These are phyloP conservation scores for Sycophaga agraensis DNA, from an alignment of 1,140 invertebrate species.

Conservation along the genomic window DNA sequence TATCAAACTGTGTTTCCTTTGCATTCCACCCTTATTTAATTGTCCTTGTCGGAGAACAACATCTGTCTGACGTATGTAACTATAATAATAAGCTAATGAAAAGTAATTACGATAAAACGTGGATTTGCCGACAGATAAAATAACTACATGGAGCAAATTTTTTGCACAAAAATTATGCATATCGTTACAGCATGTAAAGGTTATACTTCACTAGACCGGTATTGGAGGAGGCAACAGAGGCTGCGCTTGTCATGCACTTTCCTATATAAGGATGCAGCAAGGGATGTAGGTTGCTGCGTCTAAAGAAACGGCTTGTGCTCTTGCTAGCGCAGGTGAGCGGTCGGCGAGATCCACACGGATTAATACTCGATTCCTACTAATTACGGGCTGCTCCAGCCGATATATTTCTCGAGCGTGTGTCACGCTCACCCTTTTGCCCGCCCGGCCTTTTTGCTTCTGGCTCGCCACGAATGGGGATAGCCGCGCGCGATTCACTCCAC, in stretches of 20 bases:
- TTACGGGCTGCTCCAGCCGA: constrained; percentile 38
- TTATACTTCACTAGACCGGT: no score
- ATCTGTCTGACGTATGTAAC: no score
- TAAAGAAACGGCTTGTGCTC: constrained; percentile 39
- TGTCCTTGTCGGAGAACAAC: no score
- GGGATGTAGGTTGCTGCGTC: constrained; percentile 5
- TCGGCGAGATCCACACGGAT: constrained; percentile 32
- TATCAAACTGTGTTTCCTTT: no score
- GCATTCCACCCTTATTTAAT: no score
- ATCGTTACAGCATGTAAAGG: no score
- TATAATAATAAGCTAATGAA: no score
- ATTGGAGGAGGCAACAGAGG: no score
- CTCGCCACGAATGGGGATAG: neutral
- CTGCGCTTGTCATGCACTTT: constrained; percentile 4
- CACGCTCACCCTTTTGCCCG: constrained; percentile 3
- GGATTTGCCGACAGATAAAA: no score
- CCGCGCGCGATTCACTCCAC: neutral
- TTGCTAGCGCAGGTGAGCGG: neutral
- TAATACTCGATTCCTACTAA: constrained; percentile 51
- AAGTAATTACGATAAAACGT: no score
- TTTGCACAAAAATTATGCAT: no score
- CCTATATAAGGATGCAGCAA: constrained; percentile 37
- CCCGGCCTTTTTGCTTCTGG: neutral
- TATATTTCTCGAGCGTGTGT: constrained; percentile 32
- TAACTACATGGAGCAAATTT: no score